These are phyloP conservation scores for Furcifer pardalis DNA, from an alignment of 2,797 vertebrate species.

Conservation along the genomic window DNA sequence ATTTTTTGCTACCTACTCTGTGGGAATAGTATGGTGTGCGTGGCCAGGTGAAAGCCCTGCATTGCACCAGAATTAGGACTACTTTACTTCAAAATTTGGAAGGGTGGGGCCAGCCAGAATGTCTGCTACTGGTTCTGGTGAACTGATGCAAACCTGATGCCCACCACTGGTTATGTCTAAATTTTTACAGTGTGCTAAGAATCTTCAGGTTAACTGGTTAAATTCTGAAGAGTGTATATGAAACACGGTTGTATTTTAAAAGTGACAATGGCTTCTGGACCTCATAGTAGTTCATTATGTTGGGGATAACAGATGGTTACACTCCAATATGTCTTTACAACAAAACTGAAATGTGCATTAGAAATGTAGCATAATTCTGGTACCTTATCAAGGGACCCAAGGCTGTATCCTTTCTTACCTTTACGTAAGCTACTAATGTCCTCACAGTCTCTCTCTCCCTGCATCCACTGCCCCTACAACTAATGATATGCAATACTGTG, in stretches of 20 bases:
- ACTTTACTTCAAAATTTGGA: no score
- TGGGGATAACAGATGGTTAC: neutral
- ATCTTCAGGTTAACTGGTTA: slow-evolving; percentile 1
- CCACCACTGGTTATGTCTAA: slow-evolving; percentile 45
- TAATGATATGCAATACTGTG: neutral
- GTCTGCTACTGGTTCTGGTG: no score
- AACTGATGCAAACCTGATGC: no score
- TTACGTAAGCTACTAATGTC: neutral
- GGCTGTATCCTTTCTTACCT: neutral
- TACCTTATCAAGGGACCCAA: neutral
- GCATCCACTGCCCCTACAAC: neutral
- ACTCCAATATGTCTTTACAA: neutral
- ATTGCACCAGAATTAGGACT: no score
- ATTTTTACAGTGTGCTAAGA: neutral
- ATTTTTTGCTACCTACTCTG: no score
- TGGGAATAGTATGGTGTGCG: no score
- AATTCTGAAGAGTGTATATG: slow-evolving; percentile 8
- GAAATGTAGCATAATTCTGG: neutral
- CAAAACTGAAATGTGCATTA: neutral
- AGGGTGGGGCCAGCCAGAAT: no score
- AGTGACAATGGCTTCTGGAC: neutral
- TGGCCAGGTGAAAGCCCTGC: no score
- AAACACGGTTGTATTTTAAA: neutral
- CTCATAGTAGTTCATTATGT: neutral
- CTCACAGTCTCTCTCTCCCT: neutral